phyloP scores from a whole-genome alignment of 35 echinoderm and acorn worm species.

The Holothuria glaberrima region DNA sequence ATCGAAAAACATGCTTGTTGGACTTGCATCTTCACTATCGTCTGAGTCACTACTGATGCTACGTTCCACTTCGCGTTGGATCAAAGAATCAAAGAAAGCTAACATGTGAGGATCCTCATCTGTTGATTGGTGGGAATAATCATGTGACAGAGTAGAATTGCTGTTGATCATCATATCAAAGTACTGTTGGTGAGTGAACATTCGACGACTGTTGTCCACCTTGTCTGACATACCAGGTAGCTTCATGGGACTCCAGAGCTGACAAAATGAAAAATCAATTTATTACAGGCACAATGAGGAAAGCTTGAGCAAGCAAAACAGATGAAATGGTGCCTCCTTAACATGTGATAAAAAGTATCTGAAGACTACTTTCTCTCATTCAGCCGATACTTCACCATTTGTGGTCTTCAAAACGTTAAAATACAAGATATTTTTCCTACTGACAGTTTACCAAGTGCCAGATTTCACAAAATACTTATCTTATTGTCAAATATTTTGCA shows the following conservation, averaged over 20 bases:
- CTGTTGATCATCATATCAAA: conserved; percentile 94
- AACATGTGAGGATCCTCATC: conserved; percentile 97
- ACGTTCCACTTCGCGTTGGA: conserved; percentile 90
- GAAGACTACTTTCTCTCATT: no score
- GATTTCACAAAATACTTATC: no score
- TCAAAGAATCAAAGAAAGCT: conserved; percentile 97
- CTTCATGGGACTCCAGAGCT: conserved; percentile 94
- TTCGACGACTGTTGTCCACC: conserved; percentile 66
- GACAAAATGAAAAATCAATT: not conserved
- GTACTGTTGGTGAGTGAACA: conserved; percentile 96
- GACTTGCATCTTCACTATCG: conserved; percentile 83
- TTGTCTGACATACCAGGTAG: conserved; percentile 69
- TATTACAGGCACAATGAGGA: no score
- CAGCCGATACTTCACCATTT: no score
- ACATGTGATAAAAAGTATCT: no score
- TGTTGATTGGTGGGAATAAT: conserved; percentile 90
- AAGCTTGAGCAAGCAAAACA: no score
- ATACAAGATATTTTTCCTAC: no score
- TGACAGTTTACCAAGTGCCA: no score
- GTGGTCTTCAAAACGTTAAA: no score
- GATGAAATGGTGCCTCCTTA: no score
- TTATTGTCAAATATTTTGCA: no score
- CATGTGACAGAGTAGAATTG: conserved; percentile 83
- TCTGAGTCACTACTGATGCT: conserved; percentile 88
- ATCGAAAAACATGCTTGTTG: conserved; percentile 76